Percentiles rank a stretch among this genome's conserved stretches.
phyloP scores from a whole-genome alignment of 64 coral and sea anemone genomes.

The Actinia tenebrosa region DNA sequence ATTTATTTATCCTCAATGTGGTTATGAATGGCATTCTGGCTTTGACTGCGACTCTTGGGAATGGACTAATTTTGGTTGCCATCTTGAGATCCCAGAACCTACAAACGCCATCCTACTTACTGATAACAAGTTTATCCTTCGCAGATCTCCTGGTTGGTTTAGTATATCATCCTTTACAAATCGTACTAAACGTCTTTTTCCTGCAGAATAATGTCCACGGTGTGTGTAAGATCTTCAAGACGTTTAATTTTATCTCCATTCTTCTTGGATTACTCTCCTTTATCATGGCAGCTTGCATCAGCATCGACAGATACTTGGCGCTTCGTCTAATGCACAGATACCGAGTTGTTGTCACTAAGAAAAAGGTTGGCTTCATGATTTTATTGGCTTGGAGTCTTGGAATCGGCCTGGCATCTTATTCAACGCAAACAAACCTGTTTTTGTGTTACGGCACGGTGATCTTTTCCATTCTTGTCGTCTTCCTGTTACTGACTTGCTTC shows the following conservation, averaged over 20 bases:
- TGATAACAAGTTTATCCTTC: slow-evolving; percentile 10
- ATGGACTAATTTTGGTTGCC: neutral
- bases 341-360: slow-evolving; percentile 4
- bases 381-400: neutral
- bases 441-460: neutral
- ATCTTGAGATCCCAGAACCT: neutral
- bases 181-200: neutral
- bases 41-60: neutral
- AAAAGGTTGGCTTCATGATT: neutral
- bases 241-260: neutral
- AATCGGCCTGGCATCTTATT: neutral
- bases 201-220: neutral
- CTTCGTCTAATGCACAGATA: neutral
- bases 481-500: neutral
- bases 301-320: slow-evolving; percentile 16
- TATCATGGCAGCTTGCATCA: neutral
- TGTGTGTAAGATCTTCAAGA: neutral
- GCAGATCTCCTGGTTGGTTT: neutral
- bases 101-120: neutral
- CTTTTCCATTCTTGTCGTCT: neutral
- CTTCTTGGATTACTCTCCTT: neutral
- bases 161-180: neutral
- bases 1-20: neutral
- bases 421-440: neutral
- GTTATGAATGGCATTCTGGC: neutral